These are phyloP conservation scores for Parasteatoda tepidariorum DNA, from an alignment of 1,140 invertebrate genomes.

Conservation along the genomic window DNA sequence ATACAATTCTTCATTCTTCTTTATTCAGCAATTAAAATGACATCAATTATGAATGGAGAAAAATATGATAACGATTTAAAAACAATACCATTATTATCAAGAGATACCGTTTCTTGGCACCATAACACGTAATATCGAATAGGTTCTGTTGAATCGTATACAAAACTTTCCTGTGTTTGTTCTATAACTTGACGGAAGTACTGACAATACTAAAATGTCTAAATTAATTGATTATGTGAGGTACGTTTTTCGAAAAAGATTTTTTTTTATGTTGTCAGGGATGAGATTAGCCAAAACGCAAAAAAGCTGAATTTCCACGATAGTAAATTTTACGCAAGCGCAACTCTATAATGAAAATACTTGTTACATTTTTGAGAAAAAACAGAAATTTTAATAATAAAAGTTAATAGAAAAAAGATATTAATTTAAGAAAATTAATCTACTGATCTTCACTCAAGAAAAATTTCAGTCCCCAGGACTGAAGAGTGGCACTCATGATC, in stretches of 20 bases:
- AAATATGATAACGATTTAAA: conserved; percentile 3
- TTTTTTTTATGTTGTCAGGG: background rate
- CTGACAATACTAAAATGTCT: conserved; percentile 13
- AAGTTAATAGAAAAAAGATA: background rate
- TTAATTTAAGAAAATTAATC: too few relatives aligned
- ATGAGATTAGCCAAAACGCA: too few relatives aligned
- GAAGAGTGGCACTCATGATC: too few relatives aligned
- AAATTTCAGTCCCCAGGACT: too few relatives aligned
- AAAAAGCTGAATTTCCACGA: too few relatives aligned
- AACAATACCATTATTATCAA: conserved; percentile 19
- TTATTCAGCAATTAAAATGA: background rate
- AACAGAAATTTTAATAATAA: too few relatives aligned
- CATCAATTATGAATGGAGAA: background rate
- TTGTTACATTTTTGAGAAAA: too few relatives aligned
- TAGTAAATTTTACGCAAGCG: too few relatives aligned
- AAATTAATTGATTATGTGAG: conserved; percentile 2
- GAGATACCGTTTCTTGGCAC: background rate
- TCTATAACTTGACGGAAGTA: conserved; percentile 15
- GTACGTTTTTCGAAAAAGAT: conserved; percentile 8
- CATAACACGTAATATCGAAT: background rate
- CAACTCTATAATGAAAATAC: too few relatives aligned
- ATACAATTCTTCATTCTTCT: background rate
- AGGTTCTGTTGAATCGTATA: background rate
- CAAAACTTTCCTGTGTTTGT: conserved; percentile 7
- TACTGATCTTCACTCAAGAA: too few relatives aligned